These are phyloP conservation scores for Clarias macrocephalus DNA, from an alignment of 2,113 vertebrate species.

Conservation along the genomic window DNA sequence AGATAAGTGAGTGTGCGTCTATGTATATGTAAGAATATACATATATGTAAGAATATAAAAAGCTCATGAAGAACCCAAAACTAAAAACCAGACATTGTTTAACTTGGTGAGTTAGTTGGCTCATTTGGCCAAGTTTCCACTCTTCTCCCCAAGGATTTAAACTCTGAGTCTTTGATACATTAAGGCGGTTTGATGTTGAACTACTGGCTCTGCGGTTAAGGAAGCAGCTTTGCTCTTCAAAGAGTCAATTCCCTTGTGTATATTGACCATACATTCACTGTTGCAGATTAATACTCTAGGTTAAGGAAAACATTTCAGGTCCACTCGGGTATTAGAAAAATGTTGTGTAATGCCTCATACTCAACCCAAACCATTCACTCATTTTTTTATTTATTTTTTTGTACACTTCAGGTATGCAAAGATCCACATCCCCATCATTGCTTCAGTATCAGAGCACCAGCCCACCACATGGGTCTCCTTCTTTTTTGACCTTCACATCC, in stretches of 20 bases:
- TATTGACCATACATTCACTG: background rate
- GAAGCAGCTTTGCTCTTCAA: slow-evolving; percentile 36
- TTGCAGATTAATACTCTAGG: background rate
- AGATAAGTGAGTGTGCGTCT: background rate
- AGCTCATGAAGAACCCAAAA: background rate
- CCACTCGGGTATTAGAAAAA: background rate
- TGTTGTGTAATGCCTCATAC: background rate
- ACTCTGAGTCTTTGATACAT: background rate
- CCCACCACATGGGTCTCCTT: slow-evolving; percentile 90
- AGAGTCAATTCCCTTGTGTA: background rate
- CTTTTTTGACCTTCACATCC: slow-evolving; percentile 97
- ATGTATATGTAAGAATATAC: background rate
- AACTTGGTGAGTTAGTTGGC: background rate
- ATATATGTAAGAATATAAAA: background rate
- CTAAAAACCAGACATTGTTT: background rate
- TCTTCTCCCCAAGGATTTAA: background rate
- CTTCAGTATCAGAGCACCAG: slow-evolving; percentile 98
- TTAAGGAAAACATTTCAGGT: slow-evolving; percentile 6
- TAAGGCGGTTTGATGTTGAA: slow-evolving; percentile 11
- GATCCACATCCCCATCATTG: slow-evolving; percentile 99
- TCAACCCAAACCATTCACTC: background rate
- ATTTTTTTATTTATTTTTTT: background rate
- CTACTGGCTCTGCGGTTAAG: background rate
- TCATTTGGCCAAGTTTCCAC: slow-evolving; percentile 21
- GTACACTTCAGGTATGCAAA: slow-evolving; percentile 87